These are phyloP conservation scores for Orthosia cruda DNA, from an alignment of 2,888 invertebrate genomes.

Conservation along the genomic window DNA sequence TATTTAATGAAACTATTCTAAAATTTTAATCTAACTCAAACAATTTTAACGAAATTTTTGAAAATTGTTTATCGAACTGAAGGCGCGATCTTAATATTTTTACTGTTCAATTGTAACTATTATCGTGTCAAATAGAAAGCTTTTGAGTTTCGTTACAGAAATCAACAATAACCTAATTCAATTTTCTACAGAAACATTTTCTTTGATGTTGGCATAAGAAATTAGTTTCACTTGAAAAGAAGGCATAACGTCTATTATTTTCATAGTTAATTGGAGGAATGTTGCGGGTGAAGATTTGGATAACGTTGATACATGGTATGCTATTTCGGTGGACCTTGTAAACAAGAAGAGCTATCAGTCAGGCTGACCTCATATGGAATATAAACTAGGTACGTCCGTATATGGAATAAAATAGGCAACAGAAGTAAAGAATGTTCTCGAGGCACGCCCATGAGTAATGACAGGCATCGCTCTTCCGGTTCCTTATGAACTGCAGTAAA, in stretches of 20 bases:
- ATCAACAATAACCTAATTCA: slow-evolving; percentile 21
- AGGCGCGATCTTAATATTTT: slow-evolving; percentile 9
- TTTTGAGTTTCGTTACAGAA: slow-evolving; percentile 19
- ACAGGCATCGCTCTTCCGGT: slow-evolving; percentile 82
- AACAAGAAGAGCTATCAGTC: slow-evolving; percentile 81
- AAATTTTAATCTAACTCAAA: slow-evolving; percentile 19
- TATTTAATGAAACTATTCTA: background rate
- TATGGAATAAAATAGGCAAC: slow-evolving; percentile 60
- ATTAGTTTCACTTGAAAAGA: slow-evolving; percentile 13
- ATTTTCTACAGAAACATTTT: slow-evolving; percentile 20
- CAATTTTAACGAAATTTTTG: slow-evolving; percentile 34
- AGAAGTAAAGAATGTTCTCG: slow-evolving; percentile 80
- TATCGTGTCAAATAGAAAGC: slow-evolving; percentile 15
- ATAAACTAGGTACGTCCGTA: slow-evolving; percentile 77
- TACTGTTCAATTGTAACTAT: slow-evolving; percentile 15
- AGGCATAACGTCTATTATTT: slow-evolving; percentile 12
- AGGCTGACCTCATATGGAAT: slow-evolving; percentile 78
- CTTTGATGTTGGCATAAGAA: slow-evolving; percentile 7
- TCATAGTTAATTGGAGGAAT: slow-evolving; percentile 28
- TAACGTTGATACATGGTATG: slow-evolving; percentile 62
- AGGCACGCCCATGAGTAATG: slow-evolving; percentile 85
- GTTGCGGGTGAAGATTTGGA: slow-evolving; percentile 42
- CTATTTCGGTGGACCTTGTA: slow-evolving; percentile 68
- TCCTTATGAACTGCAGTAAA: slow-evolving; percentile 88
- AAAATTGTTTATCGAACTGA: slow-evolving; percentile 14